Base-by-base conservation (phyloP, 2,888 invertebrate genomes). In the Heliconius sara region DNA sequence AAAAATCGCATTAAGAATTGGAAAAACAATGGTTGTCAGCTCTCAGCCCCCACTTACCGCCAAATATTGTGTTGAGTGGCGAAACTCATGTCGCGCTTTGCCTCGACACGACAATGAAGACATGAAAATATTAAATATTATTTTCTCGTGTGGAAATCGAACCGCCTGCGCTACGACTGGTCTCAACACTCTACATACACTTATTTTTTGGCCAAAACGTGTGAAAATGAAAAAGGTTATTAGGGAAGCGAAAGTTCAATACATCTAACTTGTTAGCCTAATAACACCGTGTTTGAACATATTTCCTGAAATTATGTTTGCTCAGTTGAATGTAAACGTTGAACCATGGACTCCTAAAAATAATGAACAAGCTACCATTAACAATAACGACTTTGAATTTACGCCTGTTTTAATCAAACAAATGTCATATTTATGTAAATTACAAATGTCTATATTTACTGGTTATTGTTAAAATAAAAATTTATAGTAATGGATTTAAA, bases 301-400 rank as follows among this genome's bases (percentile, higher is more conserved):
- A 60, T 60, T 73, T 73, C 22, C 30, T 72, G 57, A 57, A 52
- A 73, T 60, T 60, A 34, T 60, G n/a, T 43, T 68, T 57, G n/a
- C 34, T 57, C 57, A 73, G 57, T 57, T 30, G 13, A 72, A 22
- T n/a, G 57, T 57, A 52, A 72, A 34, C 9, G 52, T 72, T 52
- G 72, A 57, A 72, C 30, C 30, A n/a, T 52, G 72, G 52, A 52
- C 22, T 52, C 52, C 52, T 72, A 72, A 72, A 30, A 72, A 30
- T 72, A 72, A 57, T 72, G 72, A 72, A 57, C 12, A 57, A n/a
- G 72, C 30, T 30, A 30, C 22, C 30, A 71, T 52, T 71, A 71
- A 19, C 71, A 27, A 71, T 22, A 71, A 71, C 52, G 52, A 47
- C 71, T 71, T 47, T 82, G 9, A 65, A 80, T 30, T 34, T 30